phyloP scores from a whole-genome alignment of 2,888 invertebrate genomes.

The Lasioglossum vierecki region DNA sequence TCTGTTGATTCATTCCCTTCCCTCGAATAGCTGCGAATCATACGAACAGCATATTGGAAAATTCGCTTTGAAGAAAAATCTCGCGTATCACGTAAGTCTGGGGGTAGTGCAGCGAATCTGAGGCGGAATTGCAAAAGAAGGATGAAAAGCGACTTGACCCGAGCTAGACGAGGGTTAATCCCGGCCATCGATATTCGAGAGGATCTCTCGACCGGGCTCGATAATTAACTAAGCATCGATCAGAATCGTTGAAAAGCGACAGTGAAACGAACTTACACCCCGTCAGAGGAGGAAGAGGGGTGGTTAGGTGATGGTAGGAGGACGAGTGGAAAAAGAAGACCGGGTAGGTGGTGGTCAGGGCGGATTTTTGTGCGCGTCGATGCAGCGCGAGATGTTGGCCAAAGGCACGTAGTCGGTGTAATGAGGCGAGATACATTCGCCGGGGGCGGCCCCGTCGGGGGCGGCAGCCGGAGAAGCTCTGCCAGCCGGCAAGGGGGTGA shows the following conservation, averaged over 20 bases:
- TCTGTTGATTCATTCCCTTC: not conserved
- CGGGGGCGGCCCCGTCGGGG: conserved; percentile 59
- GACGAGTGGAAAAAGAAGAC: conserved; percentile 48
- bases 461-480: conserved; percentile 71
- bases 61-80: not conserved
- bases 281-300: not conserved
- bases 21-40: not conserved
- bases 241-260: conserved; percentile 22
- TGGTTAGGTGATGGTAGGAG: not conserved
- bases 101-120: not conserved
- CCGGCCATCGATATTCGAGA: conserved; percentile 4
- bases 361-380: conserved; percentile 74
- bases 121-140: conserved; percentile 7
- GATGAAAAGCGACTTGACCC: not conserved
- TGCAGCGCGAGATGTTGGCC: conserved; percentile 74
- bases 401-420: conserved; percentile 77
- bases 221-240: conserved; percentile 18
- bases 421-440: conserved; percentile 80
- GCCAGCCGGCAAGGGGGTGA: conserved; percentile 60
- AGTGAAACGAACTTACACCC: conserved; percentile 17
- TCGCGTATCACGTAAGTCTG: not conserved
- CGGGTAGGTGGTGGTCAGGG: conserved; percentile 40
- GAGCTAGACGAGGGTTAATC: not conserved
- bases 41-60: not conserved
- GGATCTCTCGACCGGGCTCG: not conserved